phyloP scores from a whole-genome alignment of 92 coral and sea anemone species.

The Desmophyllum pertusum region DNA sequence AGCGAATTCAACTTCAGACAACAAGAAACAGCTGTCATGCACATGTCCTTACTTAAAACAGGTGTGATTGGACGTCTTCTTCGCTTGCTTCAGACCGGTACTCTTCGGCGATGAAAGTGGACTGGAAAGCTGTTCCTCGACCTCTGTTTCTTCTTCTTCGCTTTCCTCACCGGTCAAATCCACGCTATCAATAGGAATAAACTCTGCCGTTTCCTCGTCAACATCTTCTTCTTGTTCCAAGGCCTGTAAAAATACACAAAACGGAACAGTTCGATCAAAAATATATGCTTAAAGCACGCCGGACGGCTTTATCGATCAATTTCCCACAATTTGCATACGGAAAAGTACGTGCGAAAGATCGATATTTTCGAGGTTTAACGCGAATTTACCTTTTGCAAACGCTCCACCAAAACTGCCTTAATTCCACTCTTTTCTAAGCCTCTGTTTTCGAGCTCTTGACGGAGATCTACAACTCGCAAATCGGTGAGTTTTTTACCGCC shows the following conservation, averaged over 20 bases:
- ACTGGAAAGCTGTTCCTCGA: constrained; percentile 23
- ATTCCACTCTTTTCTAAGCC: constrained; percentile 87
- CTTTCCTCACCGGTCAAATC: constrained; percentile 24
- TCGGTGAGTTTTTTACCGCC: constrained; percentile 83
- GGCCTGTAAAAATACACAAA: constrained; percentile 19
- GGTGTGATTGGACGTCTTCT: constrained; percentile 42
- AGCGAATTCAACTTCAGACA: neutral
- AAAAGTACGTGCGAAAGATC: neutral
- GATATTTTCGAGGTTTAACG: neutral
- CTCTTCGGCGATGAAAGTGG: constrained; percentile 23
- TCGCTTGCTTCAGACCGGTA: constrained; percentile 26
- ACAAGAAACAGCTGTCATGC: too few relatives aligned
- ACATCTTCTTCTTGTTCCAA: constrained; percentile 40
- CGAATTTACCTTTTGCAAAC: constrained; percentile 73
- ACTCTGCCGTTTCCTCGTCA: constrained; percentile 43
- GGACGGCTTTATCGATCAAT: neutral
- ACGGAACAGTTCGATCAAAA: neutral
- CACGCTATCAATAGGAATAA: constrained; percentile 31
- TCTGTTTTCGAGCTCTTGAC: constrained; percentile 90
- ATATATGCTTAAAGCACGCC: neutral
- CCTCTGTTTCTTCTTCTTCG: constrained; percentile 15
- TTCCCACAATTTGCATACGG: neutral
- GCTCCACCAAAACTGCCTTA: constrained; percentile 85
- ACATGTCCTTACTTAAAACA: constrained; percentile 26
- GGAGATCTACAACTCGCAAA: constrained; percentile 88